phyloP scores from a whole-genome alignment of 2,113 vertebrate genomes.

The Sylvietta virens region DNA sequence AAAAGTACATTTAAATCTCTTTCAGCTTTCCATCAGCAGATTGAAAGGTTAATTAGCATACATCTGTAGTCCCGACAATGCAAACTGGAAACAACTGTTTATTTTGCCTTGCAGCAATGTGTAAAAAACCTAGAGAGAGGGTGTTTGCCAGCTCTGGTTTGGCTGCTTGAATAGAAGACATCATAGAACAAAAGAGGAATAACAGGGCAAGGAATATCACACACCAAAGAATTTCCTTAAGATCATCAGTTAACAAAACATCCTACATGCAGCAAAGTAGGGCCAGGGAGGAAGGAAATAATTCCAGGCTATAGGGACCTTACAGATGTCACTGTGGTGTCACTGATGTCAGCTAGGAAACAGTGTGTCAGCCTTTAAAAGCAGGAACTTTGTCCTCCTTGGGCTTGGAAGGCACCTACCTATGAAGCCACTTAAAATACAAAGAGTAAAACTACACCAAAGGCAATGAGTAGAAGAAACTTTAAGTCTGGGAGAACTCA shows the following conservation, averaged over 20 bases:
- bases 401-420: not conserved
- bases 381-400: not conserved
- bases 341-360: not conserved
- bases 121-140: constrained; percentile 40
- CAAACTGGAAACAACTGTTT: constrained; percentile 48
- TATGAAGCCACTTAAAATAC: not conserved
- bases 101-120: constrained; percentile 46
- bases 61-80: constrained; percentile 21
- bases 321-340: not conserved
- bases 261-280: not conserved
- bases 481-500: not conserved
- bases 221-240: not conserved
- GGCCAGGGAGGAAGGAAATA: not conserved
- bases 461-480: not conserved
- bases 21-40: not conserved
- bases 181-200: not conserved
- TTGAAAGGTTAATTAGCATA: constrained; percentile 27
- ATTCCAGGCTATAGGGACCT: not conserved
- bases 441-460: not conserved
- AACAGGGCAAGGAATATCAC: not conserved
- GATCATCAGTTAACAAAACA: not conserved
- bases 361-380: not conserved
- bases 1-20: constrained; percentile 17
- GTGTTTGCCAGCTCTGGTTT: constrained; percentile 32
- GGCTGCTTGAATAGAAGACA: constrained; percentile 15